Evolutionary conservation across 2,797 vertebrate genomes (phyloP).

Genomic region (Sebastes steindachneri): DNA sequence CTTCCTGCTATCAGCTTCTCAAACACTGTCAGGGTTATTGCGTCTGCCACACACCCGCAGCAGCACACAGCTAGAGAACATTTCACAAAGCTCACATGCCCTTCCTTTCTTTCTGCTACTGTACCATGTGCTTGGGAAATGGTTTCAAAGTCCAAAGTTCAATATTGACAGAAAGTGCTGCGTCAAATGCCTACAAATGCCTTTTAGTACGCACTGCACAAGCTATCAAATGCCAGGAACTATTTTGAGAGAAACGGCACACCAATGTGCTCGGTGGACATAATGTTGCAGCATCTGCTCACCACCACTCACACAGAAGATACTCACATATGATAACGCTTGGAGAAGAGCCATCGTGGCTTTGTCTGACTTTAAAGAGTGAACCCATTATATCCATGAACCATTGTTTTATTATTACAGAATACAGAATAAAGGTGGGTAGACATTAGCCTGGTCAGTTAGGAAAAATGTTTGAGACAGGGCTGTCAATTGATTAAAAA

Average conservation of each 20-base stretch:
- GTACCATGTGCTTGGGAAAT: conserved; percentile 41
- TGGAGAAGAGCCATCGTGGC: not conserved
- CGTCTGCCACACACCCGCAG: conserved; percentile 15
- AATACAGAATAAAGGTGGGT: not conserved
- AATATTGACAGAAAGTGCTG: conserved; percentile 61
- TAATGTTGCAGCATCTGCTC: not conserved
- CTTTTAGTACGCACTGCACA: not conserved
- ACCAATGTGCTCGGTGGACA: not conserved
- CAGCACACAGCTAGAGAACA: conserved; percentile 20
- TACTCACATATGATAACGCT: not conserved
- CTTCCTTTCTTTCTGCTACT: conserved; percentile 29
- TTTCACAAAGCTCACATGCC: conserved; percentile 38
- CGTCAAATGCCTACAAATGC: conserved; percentile 27
- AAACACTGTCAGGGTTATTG: conserved; percentile 65
- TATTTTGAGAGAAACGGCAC: conserved; percentile 38
- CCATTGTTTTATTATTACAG: not conserved
- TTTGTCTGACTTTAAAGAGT: not conserved
- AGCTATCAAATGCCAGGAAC: conserved; percentile 11
- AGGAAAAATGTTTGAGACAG: not conserved
- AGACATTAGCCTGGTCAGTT: not conserved
- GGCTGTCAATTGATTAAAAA: no score
- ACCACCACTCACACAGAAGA: not conserved
- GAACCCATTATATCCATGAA: not conserved
- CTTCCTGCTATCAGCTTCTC: conserved; percentile 67
- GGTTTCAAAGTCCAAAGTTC: conserved; percentile 46